A percentile compares a stretch with the other conserved stretches of the same genome.
Evolutionary conservation across 2,113 vertebrate species (phyloP).

Genomic region (Aix galericulata): DNA sequence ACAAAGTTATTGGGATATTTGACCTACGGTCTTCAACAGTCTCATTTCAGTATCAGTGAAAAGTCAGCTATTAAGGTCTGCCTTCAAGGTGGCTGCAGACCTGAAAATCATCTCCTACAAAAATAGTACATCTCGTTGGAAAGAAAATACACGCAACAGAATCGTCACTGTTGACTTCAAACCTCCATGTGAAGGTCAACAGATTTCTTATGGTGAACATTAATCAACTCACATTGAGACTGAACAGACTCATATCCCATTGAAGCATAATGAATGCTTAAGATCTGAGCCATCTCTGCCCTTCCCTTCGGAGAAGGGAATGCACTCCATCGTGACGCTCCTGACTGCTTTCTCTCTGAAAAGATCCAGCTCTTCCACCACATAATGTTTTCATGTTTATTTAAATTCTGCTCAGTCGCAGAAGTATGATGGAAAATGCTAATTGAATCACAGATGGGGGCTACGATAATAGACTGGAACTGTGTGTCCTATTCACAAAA

Average conservation of each 20-base stretch:
- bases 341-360: background rate
- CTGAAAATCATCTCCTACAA: background rate
- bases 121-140: background rate
- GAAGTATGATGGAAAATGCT: background rate
- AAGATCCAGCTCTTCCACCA: background rate
- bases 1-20: background rate
- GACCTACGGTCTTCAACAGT: background rate
- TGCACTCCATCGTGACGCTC: background rate
- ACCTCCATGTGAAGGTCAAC: background rate
- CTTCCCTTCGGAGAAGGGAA: background rate
- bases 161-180: background rate
- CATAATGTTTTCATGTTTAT: background rate
- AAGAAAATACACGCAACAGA: background rate
- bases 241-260: background rate
- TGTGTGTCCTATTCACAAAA: background rate
- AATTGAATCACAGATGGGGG: background rate
- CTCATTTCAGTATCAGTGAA: background rate
- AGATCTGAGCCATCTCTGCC: background rate
- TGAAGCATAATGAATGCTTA: background rate
- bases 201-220: background rate
- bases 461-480: background rate
- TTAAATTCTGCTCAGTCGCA: background rate
- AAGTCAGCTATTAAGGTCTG: background rate
- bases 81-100: background rate
- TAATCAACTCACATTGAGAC: accelerated